Evolutionary conservation across 1,140 invertebrate genomes (phyloP).

Genomic region (Hetaerina americana): DNA sequence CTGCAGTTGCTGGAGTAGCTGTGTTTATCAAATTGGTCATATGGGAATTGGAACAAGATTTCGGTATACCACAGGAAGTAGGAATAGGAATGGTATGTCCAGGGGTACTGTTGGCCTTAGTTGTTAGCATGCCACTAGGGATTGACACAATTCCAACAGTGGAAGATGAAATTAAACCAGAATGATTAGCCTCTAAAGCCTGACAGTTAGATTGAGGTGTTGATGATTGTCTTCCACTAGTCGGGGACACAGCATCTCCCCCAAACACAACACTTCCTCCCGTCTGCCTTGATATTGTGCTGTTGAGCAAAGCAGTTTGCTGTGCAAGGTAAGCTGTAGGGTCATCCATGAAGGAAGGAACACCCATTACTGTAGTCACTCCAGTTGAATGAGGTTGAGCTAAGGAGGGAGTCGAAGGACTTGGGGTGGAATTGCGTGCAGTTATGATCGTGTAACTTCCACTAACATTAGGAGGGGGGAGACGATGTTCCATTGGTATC

Average conservation of each 20-base stretch:
- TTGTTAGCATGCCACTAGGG: background rate
- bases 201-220: background rate
- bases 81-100: background rate
- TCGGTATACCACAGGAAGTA: background rate
- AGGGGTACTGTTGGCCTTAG: background rate
- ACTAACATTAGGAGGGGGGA: conserved; percentile 19
- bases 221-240: background rate
- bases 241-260: background rate
- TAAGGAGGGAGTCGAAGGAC: background rate
- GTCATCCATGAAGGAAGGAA: conserved; percentile 73
- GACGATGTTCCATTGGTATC: conserved; percentile 29
- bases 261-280: conserved; percentile 26
- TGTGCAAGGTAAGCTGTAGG: conserved; percentile 77
- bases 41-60: background rate
- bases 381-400: conserved; percentile 7
- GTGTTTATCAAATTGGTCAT: background rate
- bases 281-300: conserved; percentile 63
- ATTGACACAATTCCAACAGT: background rate
- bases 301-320: conserved; percentile 70
- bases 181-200: background rate
- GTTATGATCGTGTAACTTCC: background rate
- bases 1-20: background rate
- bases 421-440: conserved; percentile 6
- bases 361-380: conserved; percentile 15
- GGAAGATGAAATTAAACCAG: background rate